Evolutionary conservation across 2,113 vertebrate species (phyloP).

Genomic region (Etheostoma spectabile): DNA sequence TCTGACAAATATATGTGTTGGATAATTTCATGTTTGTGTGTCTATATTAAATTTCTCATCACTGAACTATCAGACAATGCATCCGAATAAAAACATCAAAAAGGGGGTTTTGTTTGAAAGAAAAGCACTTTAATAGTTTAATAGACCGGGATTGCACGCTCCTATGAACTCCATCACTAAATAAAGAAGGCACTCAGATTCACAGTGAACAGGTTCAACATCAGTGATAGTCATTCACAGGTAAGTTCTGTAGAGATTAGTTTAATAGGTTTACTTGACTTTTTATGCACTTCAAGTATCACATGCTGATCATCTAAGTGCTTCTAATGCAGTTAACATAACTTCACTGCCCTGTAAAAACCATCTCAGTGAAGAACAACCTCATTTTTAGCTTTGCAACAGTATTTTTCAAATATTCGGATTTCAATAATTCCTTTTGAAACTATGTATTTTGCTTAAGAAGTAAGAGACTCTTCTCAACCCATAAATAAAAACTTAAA

Average conservation of each 20-base stretch:
- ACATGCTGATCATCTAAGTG: neutral
- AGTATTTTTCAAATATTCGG: neutral
- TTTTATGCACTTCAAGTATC: neutral
- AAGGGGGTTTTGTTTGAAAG: conserved; percentile 20
- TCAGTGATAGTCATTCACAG: conserved; percentile 9
- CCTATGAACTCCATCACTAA: conserved; percentile 1
- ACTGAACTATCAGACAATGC: neutral
- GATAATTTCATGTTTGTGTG: conserved; percentile 28
- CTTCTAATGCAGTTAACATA: neutral
- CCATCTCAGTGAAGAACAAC: neutral
- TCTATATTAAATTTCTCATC: neutral
- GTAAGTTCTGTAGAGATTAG: neutral
- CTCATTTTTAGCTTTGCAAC: neutral
- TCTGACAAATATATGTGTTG: conserved; percentile 31
- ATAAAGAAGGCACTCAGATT: conserved; percentile 31
- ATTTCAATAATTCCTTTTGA: neutral
- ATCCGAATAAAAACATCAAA: conserved; percentile 19
- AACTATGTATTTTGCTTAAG: neutral
- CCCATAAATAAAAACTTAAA: neutral
- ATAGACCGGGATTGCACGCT: neutral
- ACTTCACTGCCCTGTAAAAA: neutral
- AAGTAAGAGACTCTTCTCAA: neutral
- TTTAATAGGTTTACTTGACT: neutral
- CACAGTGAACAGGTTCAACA: conserved; percentile 21
- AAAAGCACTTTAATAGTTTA: conserved; percentile 49